Evolutionary conservation across 2,888 invertebrate genomes (phyloP).

Genomic region (Caenorhabditis imperialis): DNA sequence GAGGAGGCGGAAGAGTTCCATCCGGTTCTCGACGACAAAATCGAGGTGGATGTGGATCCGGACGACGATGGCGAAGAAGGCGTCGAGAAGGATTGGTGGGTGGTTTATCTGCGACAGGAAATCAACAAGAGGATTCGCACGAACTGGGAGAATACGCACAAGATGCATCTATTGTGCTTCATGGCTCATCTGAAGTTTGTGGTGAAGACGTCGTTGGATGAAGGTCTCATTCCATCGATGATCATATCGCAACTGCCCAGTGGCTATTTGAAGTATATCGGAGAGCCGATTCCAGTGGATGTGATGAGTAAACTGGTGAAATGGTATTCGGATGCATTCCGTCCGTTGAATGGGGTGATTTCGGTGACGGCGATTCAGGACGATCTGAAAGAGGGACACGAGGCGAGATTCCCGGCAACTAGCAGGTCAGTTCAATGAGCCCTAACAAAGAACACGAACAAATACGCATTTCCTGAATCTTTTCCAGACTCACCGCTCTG

Average conservation of each 20-base stretch:
- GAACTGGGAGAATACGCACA: constrained; percentile 59
- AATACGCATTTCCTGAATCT: not conserved
- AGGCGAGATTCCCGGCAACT: constrained; percentile 42
- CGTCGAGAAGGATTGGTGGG: constrained; percentile 61
- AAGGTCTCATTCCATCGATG: constrained; percentile 58
- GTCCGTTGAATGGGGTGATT: constrained; percentile 26
- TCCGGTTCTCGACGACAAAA: constrained; percentile 38
- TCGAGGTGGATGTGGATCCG: constrained; percentile 45
- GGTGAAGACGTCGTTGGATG: constrained; percentile 47
- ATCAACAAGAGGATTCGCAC: constrained; percentile 57
- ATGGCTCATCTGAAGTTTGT: constrained; percentile 55
- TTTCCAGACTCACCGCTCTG: constrained; percentile 30
- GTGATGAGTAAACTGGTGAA: constrained; percentile 47
- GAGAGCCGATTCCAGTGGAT: constrained; percentile 38
- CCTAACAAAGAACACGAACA: too few relatives aligned
- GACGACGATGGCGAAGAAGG: constrained; percentile 39
- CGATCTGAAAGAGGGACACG: constrained; percentile 22
- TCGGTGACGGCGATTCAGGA: constrained; percentile 14
- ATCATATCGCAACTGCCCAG: constrained; percentile 49
- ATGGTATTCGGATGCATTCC: constrained; percentile 60
- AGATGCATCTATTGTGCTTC: constrained; percentile 60
- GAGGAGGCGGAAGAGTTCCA: constrained; percentile 68
- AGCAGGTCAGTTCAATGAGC: constrained; percentile 10
- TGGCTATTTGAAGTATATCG: constrained; percentile 37
- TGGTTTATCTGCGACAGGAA: constrained; percentile 58